These are phyloP conservation scores for Daubentonia madagascariensis DNA, from an alignment of 2,113 vertebrate species.

Conservation along the genomic window DNA sequence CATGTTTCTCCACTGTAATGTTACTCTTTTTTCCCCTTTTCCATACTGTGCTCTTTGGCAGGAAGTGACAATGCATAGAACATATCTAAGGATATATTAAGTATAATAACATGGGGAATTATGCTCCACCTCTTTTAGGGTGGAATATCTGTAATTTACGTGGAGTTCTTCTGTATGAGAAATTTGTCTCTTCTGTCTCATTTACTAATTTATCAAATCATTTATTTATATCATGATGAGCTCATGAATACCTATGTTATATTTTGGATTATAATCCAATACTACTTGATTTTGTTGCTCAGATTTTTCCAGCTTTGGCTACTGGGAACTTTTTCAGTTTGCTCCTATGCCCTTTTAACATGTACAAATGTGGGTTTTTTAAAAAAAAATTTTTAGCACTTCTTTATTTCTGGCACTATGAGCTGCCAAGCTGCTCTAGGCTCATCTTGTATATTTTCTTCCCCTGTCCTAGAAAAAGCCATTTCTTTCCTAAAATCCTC, in stretches of 20 bases:
- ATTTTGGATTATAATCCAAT: not conserved
- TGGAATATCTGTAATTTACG: not conserved
- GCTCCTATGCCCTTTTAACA: not conserved
- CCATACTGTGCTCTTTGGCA: not conserved
- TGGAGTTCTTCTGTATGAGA: not conserved
- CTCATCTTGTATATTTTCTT: not conserved
- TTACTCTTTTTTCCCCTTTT: not conserved
- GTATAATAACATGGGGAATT: not conserved
- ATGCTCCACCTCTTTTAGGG: not conserved
- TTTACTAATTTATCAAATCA: not conserved
- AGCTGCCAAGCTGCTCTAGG: not conserved
- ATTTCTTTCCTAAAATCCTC: not conserved
- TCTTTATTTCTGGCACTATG: not conserved
- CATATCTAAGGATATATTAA: not conserved
- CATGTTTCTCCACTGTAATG: not conserved
- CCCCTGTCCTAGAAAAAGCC: not conserved
- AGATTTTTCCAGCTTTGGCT: not conserved
- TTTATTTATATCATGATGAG: not conserved
- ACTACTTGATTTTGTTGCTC: not conserved
- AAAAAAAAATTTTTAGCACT: not conserved
- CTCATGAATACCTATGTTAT: not conserved
- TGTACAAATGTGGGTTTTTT: not conserved
- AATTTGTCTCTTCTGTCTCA: not conserved
- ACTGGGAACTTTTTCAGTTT: not conserved
- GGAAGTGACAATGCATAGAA: not conserved